Evolutionary conservation across 2,888 invertebrate genomes (phyloP), one percentile per base, ranked within the genome.

Genomic region (Eurois occulta): DNA sequence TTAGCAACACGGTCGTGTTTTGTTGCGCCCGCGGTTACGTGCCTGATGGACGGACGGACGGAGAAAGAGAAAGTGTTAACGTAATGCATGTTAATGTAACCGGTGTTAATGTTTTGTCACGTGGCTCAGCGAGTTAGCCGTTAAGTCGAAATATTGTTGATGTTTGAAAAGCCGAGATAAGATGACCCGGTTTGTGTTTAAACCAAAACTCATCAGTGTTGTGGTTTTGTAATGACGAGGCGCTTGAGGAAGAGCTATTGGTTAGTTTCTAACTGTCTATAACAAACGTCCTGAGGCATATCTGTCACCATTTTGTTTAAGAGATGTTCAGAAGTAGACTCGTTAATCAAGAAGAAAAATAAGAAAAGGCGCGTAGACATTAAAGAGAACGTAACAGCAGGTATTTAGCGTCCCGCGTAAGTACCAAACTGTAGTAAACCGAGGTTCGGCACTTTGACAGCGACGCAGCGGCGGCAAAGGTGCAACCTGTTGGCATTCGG

Each of bases 81-180:
- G 85, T 89, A 89, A 88, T 79, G 79, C 75, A 84, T 88, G 84
- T 80, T 83, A 86, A 88, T 89, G 82, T 84, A 81, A 83, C 75
- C 75, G 77, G 74, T 82, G 80, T 75, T 84, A 68, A 84, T 85
- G 77, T 82, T 82, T 76, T 84, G 88, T 82, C 87, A 85, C 76
- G 83, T 85, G 74, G 46, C 58, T 73, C 8, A 18, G 38, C n/a
- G 16, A 65, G 41, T n/a, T 24, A 32, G 82, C 70, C 68, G 66
- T n/a, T 28, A n/a, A 60, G 8, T 35, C 60, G 7, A 75, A 75
- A 75, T 32, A 52, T 52, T 82, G 46, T 75, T 84, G 68, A 65
- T 35, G 35, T 69, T 77, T 58, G 18, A n/a, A 66, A 69, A 69
- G 48, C 16, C 67, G 32, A 28, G 21, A 65, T 55, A 58, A 48